Percentiles rank a stretch among this genome's conserved stretches.
Evolutionary conservation across 2,113 vertebrate genomes (phyloP).

Genomic region (Pelecanoides urinatrix): DNA sequence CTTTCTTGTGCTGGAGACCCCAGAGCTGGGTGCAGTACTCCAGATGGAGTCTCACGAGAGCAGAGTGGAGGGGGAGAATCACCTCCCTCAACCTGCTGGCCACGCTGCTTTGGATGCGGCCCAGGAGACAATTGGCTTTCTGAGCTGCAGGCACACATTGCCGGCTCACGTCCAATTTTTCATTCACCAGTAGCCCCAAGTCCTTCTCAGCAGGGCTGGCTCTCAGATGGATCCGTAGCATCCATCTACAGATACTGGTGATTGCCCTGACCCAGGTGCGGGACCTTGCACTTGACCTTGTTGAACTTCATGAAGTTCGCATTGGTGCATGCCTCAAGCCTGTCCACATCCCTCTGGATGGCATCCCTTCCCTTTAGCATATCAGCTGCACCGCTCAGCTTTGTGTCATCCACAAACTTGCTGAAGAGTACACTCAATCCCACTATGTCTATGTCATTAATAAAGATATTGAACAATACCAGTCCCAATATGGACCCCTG

Average conservation of each 20-base stretch:
- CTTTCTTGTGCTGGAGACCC: background rate
- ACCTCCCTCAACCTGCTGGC: background rate
- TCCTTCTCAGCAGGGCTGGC: background rate
- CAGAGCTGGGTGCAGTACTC: background rate
- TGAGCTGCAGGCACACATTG: background rate
- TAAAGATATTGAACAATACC: background rate
- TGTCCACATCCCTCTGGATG: background rate
- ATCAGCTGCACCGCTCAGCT: background rate
- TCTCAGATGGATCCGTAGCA: too few species aligned
- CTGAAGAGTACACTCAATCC: background rate
- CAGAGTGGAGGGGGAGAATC: background rate
- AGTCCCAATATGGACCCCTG: background rate
- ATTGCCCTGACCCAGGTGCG: too few species aligned
- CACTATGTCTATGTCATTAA: background rate
- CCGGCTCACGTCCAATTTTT: background rate
- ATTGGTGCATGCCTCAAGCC: background rate
- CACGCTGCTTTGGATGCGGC: background rate
- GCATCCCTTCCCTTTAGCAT: background rate
- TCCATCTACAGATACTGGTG: background rate
- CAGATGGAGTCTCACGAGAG: background rate
- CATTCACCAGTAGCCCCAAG: background rate
- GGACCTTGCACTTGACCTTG: background rate
- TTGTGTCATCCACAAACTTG: background rate
- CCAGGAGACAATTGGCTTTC: background rate
- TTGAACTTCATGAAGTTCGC: background rate